These are phyloP conservation scores for Xenops minutus DNA, from an alignment of 2,797 vertebrate genomes.

Conservation along the genomic window DNA sequence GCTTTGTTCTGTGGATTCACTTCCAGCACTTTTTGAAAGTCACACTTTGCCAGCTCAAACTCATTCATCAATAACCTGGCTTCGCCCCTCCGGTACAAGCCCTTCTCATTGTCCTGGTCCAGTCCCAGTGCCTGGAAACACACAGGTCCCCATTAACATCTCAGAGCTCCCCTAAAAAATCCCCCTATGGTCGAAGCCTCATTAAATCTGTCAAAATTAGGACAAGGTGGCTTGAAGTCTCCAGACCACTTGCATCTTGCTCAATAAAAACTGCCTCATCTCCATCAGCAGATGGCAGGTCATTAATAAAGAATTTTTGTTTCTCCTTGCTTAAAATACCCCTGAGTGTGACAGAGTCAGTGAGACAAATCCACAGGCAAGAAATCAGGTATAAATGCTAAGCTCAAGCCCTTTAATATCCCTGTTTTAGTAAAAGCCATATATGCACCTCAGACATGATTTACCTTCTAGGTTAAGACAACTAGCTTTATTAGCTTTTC, in stretches of 20 bases:
- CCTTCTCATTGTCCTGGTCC: slow-evolving; percentile 91
- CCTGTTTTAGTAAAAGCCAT: background rate
- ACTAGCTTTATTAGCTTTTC: background rate
- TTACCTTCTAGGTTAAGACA: background rate
- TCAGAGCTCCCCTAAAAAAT: background rate
- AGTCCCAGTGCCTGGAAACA: slow-evolving; percentile 85
- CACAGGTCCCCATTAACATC: background rate
- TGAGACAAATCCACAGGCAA: background rate
- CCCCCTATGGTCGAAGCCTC: background rate
- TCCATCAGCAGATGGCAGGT: background rate
- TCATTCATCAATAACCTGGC: slow-evolving; percentile 90
- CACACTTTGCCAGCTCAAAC: slow-evolving; percentile 85
- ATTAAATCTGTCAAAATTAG: background rate
- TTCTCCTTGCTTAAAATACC: background rate
- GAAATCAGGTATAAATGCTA: background rate
- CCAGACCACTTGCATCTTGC: background rate
- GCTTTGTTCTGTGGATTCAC: slow-evolving; percentile 91
- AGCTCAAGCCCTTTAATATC: background rate
- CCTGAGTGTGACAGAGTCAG: background rate
- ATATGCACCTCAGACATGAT: rapidly evolving
- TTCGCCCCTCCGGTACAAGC: slow-evolving; percentile 89
- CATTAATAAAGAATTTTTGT: background rate
- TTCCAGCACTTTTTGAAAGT: slow-evolving; percentile 89
- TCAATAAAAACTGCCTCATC: background rate
- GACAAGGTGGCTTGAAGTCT: background rate